Base-by-base conservation (phyloP, 1,140 invertebrate species). In the Nasonia giraulti region DNA sequence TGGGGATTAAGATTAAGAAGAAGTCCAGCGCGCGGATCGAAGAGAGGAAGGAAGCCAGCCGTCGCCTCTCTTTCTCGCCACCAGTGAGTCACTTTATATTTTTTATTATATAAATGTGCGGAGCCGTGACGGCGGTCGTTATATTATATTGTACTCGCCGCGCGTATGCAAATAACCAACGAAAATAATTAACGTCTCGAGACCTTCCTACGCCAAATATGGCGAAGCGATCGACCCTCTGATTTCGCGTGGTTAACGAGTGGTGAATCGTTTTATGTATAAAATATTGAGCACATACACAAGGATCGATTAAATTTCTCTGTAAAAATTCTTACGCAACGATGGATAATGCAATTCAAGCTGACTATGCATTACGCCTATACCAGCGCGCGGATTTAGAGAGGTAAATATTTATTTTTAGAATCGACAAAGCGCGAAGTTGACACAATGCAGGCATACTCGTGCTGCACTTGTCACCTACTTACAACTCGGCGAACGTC, bases 1-100 rank as follows among this genome's bases (percentile, higher is more conserved):
- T 55, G 27, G 66, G 20, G 44, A 79, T 84, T 84, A 84, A 79
- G 10, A 84, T 84, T 55, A 84, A 73, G 17, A 79, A 84, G 68
- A 79, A 84, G 76, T 31, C 33, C 68, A 71, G 47, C 7, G 31
- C 12, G 31, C 12, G 31, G 40, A 71, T 83, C 40, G 17, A 71
- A 62, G 20, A n/a, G 55, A n/a, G 55, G 55, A 62, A 83, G 44
- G 66, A 78, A 68, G 37, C 11, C 71, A 82, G 23, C 14, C 33
- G 37, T 71, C 50, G 20, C n/a, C 40, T 14, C 7, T 5, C 50
- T 20, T 6, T n/a, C 55, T 68, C 27, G n/a, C 17, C 14, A 27
- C 31, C 4, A 68, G 66, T 80, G 68, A 71, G 11, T 80, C 40
- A 81, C 44, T 81, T 81, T 17, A 50, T 73, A 5, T 73, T 73